Base-by-base conservation (phyloP, 2,888 invertebrate species). In the Lepidonotus clava region DNA sequence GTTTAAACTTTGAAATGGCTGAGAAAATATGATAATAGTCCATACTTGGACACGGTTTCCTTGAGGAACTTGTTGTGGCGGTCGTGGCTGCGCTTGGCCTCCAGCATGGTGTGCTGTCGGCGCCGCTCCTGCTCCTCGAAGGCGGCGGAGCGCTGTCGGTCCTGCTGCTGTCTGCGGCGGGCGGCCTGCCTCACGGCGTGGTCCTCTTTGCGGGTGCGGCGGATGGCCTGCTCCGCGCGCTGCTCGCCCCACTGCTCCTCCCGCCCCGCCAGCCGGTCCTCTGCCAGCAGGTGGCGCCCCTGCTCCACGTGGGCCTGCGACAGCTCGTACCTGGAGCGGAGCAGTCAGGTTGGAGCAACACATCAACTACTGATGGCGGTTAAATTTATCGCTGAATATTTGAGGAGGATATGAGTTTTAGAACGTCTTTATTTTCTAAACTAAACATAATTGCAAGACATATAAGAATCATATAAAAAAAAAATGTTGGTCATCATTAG, bases 231-330 rank as follows among this genome's bases (percentile, higher is more conserved):
- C n/a, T 91, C 90, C 14, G 90, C 90, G 87, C 92, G 91, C 88
- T 93, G 92, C 83, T 91, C 89, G 24, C 90, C 89, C 83, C 92
- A 87, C 41, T 90, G 88, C 53, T 91, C 89, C 88, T 94, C 93
- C 83, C 91, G 90, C 87, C 91, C 91, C 40, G 91, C 88, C n/a
- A 94, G 89, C 34, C 92, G 92, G 86, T 92, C 92, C 67, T 93
- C 93, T 8, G 90, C 92, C 77, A 93, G 88, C 28, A 92, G 86
- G 85, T 92, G 92, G 88, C 92, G 93, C 8, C 93, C 93, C 77
- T 92, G 89, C 85, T 94, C 93, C 8, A 93, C 91, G 53, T 93
- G 92, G 4, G 92, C 92, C 76, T 92, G 90, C 5, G 92, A 90
- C 67, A 93, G 89, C 46, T 83, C 83, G 28, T 83, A 83, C 51